These are phyloP conservation scores for Eupithecia exiguata DNA, from an alignment of 2,888 invertebrate genomes.

Conservation along the genomic window DNA sequence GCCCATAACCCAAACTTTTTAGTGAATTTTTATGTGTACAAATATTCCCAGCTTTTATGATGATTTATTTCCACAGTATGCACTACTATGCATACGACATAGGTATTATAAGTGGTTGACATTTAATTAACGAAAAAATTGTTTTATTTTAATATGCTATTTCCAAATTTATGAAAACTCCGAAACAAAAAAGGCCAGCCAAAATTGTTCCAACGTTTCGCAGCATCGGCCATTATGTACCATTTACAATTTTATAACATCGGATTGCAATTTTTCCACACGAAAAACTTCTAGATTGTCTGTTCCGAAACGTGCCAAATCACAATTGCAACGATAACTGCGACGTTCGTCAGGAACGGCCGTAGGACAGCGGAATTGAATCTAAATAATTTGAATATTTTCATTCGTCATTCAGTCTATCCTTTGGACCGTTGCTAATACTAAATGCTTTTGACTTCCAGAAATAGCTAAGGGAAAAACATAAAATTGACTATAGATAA, in stretches of 20 bases:
- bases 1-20: too few relatives aligned
- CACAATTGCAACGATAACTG: slow-evolving; percentile 25
- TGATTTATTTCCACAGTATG: too few relatives aligned
- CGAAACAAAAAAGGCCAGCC: neutral
- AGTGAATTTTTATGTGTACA: too few relatives aligned
- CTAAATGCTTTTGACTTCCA: slow-evolving; percentile 28
- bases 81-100: too few relatives aligned
- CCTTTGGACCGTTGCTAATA: slow-evolving; percentile 48
- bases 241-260: slow-evolving; percentile 12
- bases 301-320: slow-evolving; percentile 34
- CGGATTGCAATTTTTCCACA: slow-evolving; percentile 13
- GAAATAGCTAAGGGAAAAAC: neutral
- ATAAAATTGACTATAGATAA: slow-evolving; percentile 2
- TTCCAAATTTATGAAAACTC: neutral
- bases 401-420: slow-evolving; percentile 26
- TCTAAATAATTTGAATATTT: slow-evolving; percentile 50
- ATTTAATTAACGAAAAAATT: too few relatives aligned
- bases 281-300: slow-evolving; percentile 12
- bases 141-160: too few relatives aligned
- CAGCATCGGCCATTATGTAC: neutral
- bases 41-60: too few relatives aligned
- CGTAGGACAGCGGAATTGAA: slow-evolving; percentile 31
- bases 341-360: slow-evolving; percentile 1
- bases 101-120: too few relatives aligned
- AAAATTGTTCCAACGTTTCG: neutral